Conservation (phyloP, 2,888 invertebrate species). For the Melieria picta region DNA sequence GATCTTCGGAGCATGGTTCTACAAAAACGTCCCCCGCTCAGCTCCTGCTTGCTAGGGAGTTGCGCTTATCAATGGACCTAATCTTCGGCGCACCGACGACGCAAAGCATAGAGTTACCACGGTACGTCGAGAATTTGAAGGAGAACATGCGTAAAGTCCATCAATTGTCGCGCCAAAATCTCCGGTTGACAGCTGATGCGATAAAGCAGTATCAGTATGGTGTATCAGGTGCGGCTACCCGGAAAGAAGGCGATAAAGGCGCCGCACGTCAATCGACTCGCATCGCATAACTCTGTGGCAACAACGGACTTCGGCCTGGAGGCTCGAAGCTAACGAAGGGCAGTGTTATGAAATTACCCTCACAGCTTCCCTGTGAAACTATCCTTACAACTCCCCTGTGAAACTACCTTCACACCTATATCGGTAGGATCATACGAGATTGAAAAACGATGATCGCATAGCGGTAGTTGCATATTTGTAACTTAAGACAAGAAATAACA, state of each 20-base stretch:
- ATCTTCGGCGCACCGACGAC: slow-evolving; percentile 44
- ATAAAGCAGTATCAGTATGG: no score
- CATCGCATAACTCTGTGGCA: neutral
- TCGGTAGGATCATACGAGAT: no score
- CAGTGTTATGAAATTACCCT: neutral
- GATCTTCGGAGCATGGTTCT: slow-evolving; percentile 37
- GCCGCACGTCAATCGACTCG: neutral
- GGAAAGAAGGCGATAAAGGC: neutral
- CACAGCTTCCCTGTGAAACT: no score
- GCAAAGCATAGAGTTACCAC: neutral
- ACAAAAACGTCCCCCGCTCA: slow-evolving; percentile 40
- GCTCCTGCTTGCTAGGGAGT: slow-evolving; percentile 41
- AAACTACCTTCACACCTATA: no score
- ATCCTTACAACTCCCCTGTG: no score
- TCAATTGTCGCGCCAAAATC: neutral
- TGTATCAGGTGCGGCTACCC: neutral
- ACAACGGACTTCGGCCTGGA: neutral
- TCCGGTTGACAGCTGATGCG: neutral
- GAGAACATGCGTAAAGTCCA: neutral
- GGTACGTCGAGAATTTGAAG: slow-evolving; percentile 1
- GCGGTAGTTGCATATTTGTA: no score
- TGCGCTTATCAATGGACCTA: slow-evolving; percentile 42
- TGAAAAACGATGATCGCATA: no score
- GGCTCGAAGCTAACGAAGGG: slow-evolving; percentile 5
- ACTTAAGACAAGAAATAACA: no score